phyloP scores from a whole-genome alignment of 2,113 vertebrate genomes.

The Eudyptes chrysolophus region DNA sequence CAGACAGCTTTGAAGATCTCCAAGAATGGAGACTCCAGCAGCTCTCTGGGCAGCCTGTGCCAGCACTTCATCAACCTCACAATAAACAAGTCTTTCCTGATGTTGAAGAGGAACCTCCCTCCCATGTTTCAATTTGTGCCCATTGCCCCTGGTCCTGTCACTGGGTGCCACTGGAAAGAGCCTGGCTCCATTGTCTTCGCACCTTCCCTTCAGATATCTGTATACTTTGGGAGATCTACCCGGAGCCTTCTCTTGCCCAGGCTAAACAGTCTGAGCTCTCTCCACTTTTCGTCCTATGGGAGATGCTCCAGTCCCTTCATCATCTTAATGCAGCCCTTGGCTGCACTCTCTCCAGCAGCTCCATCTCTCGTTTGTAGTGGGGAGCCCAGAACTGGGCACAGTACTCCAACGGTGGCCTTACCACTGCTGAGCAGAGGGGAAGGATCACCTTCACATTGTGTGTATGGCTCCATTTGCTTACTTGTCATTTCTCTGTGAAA shows the following conservation, averaged over 20 bases:
- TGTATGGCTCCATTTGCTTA: neutral
- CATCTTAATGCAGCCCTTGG: neutral
- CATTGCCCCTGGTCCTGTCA: too few relatives aligned
- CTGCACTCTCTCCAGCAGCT: neutral
- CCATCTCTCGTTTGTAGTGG: neutral
- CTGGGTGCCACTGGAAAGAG: too few relatives aligned
- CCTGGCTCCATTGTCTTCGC: neutral
- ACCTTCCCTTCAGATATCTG: neutral
- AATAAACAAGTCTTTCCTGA: neutral
- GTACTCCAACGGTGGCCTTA: neutral
- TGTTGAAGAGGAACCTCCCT: too few relatives aligned
- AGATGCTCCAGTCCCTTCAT: neutral
- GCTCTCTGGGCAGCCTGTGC: neutral
- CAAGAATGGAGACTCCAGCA: neutral
- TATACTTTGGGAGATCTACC: neutral
- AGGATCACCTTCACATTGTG: neutral
- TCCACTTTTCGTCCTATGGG: neutral
- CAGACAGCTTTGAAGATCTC: neutral
- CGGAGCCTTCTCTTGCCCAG: neutral
- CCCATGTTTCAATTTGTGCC: too few relatives aligned
- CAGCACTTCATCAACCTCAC: neutral
- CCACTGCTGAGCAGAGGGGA: neutral
- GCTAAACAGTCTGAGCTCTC: neutral
- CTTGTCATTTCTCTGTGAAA: neutral
- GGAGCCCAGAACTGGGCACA: neutral